phyloP scores from a whole-genome alignment of 2,797 vertebrate species.

The Megaceryle alcyon region DNA sequence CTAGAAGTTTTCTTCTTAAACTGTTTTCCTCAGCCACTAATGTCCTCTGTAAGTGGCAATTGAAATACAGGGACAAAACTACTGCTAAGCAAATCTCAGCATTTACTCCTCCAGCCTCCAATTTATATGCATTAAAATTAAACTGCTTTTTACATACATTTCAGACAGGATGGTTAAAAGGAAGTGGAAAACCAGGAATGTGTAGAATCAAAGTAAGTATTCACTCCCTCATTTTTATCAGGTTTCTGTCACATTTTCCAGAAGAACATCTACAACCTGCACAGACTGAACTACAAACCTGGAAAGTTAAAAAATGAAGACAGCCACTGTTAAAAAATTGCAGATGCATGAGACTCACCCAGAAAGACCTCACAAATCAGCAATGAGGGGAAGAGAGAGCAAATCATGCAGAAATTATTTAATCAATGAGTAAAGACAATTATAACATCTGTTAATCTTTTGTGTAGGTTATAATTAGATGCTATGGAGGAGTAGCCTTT shows the following conservation, averaged over 20 bases:
- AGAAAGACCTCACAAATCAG: slow-evolving; percentile 74
- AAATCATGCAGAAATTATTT: slow-evolving; percentile 87
- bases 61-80: not conserved
- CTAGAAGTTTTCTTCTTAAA: not conserved
- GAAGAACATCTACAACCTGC: not conserved
- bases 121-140: not conserved
- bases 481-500: slow-evolving; percentile 80
- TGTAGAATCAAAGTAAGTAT: not conserved
- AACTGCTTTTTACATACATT: not conserved
- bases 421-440: slow-evolving; percentile 90
- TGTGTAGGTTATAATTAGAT: slow-evolving; percentile 90
- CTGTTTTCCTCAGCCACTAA: not conserved
- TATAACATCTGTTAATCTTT: slow-evolving; percentile 95
- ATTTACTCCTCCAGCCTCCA: not conserved
- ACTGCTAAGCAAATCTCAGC: not conserved
- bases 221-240: not conserved
- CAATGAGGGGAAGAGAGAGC: slow-evolving; percentile 52
- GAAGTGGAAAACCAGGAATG: not conserved
- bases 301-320: slow-evolving; percentile 71
- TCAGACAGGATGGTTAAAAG: not conserved
- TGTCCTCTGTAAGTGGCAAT: not conserved
- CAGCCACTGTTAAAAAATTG: slow-evolving; percentile 61
- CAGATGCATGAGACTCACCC: slow-evolving; percentile 64
- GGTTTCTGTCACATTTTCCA: not conserved
- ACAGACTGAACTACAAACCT: not conserved